A percentile compares a stretch with the other conserved stretches of the same genome.
These are phyloP conservation scores for Pachydiplax longipennis DNA, from an alignment of 2,888 invertebrate genomes.

Conservation along the genomic window DNA sequence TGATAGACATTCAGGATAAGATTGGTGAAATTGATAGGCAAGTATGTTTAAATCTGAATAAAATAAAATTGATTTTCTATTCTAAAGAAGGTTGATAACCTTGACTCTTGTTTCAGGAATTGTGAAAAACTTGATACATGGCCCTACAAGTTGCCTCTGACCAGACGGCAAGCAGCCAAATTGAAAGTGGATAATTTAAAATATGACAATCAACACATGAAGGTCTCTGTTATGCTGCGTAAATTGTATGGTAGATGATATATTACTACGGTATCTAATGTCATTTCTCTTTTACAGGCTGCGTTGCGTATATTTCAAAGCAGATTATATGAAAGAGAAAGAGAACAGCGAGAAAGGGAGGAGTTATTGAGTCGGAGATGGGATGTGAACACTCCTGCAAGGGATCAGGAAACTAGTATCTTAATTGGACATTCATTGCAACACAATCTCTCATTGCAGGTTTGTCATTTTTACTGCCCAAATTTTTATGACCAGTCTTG, in stretches of 20 bases:
- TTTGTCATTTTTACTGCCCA: conserved; percentile 47
- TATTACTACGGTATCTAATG: not conserved
- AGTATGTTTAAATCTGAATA: conserved; percentile 53
- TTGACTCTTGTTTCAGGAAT: conserved; percentile 71
- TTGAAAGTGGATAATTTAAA: conserved; percentile 93
- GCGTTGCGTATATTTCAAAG: conserved; percentile 79
- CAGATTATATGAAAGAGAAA: conserved; percentile 72
- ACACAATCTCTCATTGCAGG: conserved; percentile 77
- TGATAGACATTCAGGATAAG: conserved; percentile 78
- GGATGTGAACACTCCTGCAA: conserved; percentile 67
- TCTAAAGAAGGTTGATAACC: not conserved
- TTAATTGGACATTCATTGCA: conserved; percentile 86
- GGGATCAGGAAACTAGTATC: conserved; percentile 77
- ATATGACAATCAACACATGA: conserved; percentile 89
- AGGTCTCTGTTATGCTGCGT: conserved; percentile 60
- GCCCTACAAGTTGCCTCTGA: conserved; percentile 86
- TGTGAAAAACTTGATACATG: conserved; percentile 89
- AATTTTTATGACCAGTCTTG: no score
- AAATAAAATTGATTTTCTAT: no score
- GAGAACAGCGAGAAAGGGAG: conserved; percentile 82
- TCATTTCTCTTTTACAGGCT: conserved; percentile 63
- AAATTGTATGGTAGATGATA: not conserved
- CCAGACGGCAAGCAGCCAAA: conserved; percentile 86
- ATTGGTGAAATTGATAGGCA: conserved; percentile 83
- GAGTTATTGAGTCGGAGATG: conserved; percentile 82